Evolutionary conservation across 2,797 vertebrate genomes (phyloP), one percentile per base, ranked within the genome.

Genomic region (Decapterus maruadsi): DNA sequence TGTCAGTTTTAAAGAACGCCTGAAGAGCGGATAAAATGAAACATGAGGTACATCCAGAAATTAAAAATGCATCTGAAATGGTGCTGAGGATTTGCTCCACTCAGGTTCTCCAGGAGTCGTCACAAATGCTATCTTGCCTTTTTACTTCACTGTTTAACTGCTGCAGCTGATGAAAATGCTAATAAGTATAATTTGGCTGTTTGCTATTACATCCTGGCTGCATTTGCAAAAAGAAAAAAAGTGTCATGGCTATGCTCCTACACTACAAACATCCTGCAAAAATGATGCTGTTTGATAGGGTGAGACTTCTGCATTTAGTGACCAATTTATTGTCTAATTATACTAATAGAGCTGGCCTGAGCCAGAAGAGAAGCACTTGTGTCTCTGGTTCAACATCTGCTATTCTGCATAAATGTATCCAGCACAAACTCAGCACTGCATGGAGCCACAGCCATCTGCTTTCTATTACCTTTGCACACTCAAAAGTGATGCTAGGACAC

Each of bases 251-350:
- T 48, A 59, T 34, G 62, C 55, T 46, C 42, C 57, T 57, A 29
- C 6, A 17, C 16, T 46, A 17, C 34, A 71, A 57, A 78, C 67
- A 36, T 58, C 17, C 74, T 82, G 82, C 78, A 81, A 80, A 84
- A 78, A 26, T 75, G 36, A 31, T 19, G 42, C 22, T 43, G 63
- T 69, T 72, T 83, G 56, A 86, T 83, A 72, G 58, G 77, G 59
- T 66, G 51, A 67, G 57, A 72, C 54, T 78, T 81, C 63, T 78
- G 68, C 73, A 87, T 70, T 91, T 88, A 87, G 74, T 77, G 60
- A 87, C 73, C 82, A 84, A 89, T 90, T 85, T 84, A 87, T 77
- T 46, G 72, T 83, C 80, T 88, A 90, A 94, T 91, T 91, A 90
- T 79, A 68, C 71, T 87, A 89, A 91, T 84, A 77, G 82, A 68